Evolutionary conservation across 2,113 vertebrate species (phyloP).

Genomic region (Tretioscincus oriximinensis): DNA sequence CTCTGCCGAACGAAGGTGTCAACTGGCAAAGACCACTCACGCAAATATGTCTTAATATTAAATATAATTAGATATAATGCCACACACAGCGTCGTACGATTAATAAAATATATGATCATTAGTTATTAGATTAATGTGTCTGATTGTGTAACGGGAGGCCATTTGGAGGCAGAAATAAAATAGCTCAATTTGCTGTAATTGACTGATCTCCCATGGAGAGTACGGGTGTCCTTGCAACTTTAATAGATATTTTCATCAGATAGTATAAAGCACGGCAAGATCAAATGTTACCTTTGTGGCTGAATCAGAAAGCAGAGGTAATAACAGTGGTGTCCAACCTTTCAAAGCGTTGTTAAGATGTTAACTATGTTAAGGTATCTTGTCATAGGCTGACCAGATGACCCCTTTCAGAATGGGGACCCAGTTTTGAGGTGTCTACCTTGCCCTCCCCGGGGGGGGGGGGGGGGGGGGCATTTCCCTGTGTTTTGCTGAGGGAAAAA

Average conservation of each 20-base stretch:
- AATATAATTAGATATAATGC: conserved; percentile 83
- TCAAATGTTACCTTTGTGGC: conserved; percentile 42
- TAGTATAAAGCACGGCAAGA: conserved; percentile 53
- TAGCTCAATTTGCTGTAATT: conserved; percentile 85
- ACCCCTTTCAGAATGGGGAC: too few relatives aligned
- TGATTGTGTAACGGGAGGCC: conserved; percentile 82
- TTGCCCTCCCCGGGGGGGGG: too few relatives aligned
- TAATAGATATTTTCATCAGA: conserved; percentile 72
- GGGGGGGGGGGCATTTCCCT: too few relatives aligned
- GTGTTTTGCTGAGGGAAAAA: too few relatives aligned
- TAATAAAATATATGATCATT: conserved; percentile 84
- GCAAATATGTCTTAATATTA: conserved; percentile 83
- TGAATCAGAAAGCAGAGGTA: conserved; percentile 6
- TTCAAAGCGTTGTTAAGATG: too few relatives aligned
- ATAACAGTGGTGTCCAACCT: neutral
- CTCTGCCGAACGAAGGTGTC: conserved; percentile 56
- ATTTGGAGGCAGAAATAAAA: conserved; percentile 83
- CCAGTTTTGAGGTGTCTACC: too few relatives aligned
- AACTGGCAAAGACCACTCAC: conserved; percentile 68
- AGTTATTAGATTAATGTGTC: conserved; percentile 85
- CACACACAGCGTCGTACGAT: conserved; percentile 78
- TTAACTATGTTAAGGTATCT: too few relatives aligned
- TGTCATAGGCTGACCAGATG: too few relatives aligned
- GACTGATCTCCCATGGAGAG: conserved; percentile 82
- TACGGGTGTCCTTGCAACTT: conserved; percentile 69